Percentiles rank a stretch among this genome's conserved stretches.
These are phyloP conservation scores for Eucidaris tribuloides DNA, from an alignment of 35 echinoderm and acorn worm genomes.

Conservation along the genomic window DNA sequence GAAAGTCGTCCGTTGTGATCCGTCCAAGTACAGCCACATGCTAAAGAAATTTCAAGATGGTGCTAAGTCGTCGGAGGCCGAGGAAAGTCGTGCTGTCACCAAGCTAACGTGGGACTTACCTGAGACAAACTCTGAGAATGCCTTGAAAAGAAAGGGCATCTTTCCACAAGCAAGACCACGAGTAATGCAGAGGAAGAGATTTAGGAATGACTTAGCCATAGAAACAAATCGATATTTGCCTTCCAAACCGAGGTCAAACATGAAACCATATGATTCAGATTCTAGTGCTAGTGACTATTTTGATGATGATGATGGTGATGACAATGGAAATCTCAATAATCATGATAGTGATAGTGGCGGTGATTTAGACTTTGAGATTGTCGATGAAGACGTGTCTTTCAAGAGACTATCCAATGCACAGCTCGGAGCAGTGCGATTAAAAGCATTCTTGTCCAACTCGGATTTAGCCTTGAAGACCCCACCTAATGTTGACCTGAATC, in stretches of 20 bases:
- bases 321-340: neutral
- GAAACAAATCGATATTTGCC: neutral
- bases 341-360: neutral
- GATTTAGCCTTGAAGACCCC: neutral
- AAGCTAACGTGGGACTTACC: slow-evolving; percentile 38
- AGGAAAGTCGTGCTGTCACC: neutral
- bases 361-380: slow-evolving; percentile 66
- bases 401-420: neutral
- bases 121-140: neutral
- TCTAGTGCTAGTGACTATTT: neutral
- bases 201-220: neutral
- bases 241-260: neutral
- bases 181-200: neutral
- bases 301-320: neutral
- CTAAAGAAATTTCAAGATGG: slow-evolving; percentile 67
- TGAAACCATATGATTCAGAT: neutral
- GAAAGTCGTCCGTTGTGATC: slow-evolving; percentile 71
- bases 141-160: slow-evolving; percentile 39
- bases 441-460: neutral
- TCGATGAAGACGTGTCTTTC: neutral
- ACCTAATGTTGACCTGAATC: too few relatives aligned
- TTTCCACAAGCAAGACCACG: slow-evolving; percentile 17
- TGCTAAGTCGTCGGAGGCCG: neutral
- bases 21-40: slow-evolving; percentile 71
- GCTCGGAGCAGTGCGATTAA: too few relatives aligned